These are phyloP conservation scores for Anoplopoma fimbria DNA, from an alignment of 2,113 vertebrate genomes.

Conservation along the genomic window DNA sequence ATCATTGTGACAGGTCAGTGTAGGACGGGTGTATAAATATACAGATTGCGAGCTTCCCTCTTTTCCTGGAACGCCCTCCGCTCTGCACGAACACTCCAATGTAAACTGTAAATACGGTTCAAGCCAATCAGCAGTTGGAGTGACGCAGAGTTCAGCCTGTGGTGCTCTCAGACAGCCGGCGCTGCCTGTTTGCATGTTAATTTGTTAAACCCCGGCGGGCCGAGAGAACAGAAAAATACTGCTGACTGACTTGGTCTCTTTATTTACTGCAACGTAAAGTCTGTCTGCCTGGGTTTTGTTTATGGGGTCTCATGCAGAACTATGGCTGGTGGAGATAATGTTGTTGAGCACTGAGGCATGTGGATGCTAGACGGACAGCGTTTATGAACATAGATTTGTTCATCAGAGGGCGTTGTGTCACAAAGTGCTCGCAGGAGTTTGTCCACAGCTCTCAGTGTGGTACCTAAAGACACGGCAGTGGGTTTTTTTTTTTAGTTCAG, in stretches of 20 bases:
- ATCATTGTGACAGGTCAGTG: too few species aligned
- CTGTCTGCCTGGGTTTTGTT: conserved; percentile 20
- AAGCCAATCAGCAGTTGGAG: conserved; percentile 28
- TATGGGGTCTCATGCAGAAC: background rate
- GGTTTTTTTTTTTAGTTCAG: background rate
- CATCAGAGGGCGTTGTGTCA: background rate
- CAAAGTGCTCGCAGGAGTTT: background rate
- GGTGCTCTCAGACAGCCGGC: conserved; percentile 33
- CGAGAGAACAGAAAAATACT: conserved; percentile 28
- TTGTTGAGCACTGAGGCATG: conserved; percentile 2
- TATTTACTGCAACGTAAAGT: conserved; percentile 47
- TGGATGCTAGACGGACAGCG: background rate
- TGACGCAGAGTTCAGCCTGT: conserved; percentile 33
- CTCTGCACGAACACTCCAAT: background rate
- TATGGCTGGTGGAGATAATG: background rate
- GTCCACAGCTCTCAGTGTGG: background rate
- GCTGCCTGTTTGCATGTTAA: conserved; percentile 59
- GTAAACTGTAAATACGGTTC: conserved; percentile 37
- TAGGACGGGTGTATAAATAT: too few species aligned
- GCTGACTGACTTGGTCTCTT: conserved; percentile 41
- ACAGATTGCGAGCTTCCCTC: background rate
- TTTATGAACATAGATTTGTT: background rate
- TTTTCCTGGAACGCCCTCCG: background rate
- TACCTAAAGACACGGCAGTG: background rate
- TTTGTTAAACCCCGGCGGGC: conserved; percentile 15